Percentiles rank a stretch among this genome's conserved stretches.
Evolutionary conservation across 2,888 invertebrate species (phyloP).

Genomic region (Plusia festucae): DNA sequence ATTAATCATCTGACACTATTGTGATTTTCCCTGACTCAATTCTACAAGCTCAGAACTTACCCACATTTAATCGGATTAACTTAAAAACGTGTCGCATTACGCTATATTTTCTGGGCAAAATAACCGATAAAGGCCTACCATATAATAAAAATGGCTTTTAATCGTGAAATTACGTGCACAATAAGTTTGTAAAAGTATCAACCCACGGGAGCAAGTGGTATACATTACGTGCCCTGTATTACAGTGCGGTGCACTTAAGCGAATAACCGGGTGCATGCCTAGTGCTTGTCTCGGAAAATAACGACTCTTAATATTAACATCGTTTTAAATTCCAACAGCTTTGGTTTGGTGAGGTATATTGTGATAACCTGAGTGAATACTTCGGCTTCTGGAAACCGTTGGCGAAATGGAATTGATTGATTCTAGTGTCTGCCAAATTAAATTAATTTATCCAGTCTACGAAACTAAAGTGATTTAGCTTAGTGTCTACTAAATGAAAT

Average conservation of each 20-base stretch:
- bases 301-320: constrained; percentile 35
- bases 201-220: constrained; percentile 21
- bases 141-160: neutral
- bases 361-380: neutral
- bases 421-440: no score
- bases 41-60: neutral
- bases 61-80: neutral
- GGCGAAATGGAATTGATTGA: no score
- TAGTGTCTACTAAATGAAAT: no score
- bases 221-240: constrained; percentile 31
- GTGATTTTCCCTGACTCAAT: neutral
- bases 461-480: no score
- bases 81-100: neutral
- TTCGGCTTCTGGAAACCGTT: no score
- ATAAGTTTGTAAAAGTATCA: constrained; percentile 23
- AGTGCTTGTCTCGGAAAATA: constrained; percentile 31
- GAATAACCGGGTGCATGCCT: constrained; percentile 30
- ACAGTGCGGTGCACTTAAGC: constrained; percentile 41
- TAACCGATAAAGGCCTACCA: neutral
- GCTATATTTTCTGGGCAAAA: neutral
- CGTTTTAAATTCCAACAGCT: constrained; percentile 33
- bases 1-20: neutral
- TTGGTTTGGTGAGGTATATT: neutral
- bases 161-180: neutral
- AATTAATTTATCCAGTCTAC: no score